Conservation (phyloP, 2,888 invertebrate genomes). For the Steromphala cineraria region DNA sequence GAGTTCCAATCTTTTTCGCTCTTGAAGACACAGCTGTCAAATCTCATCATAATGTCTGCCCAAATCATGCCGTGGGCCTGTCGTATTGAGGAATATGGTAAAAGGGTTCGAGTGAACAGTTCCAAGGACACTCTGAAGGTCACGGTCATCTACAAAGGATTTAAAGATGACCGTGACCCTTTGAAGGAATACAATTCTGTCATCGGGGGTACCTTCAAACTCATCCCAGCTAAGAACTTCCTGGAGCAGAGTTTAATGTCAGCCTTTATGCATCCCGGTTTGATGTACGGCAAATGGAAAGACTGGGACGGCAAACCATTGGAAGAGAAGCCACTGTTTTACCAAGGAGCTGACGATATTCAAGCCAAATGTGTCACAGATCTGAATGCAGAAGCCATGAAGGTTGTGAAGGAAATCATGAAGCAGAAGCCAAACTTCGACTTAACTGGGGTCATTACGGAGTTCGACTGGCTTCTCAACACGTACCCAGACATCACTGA, state of each 20-base stretch:
- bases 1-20: conserved; percentile 53
- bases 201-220: conserved; percentile 48
- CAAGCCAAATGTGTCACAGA: conserved; percentile 50
- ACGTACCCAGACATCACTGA: conserved; percentile 32
- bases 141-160: conserved; percentile 43
- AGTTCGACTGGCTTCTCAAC: conserved; percentile 55
- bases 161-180: conserved; percentile 32
- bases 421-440: conserved; percentile 42
- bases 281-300: conserved; percentile 61
- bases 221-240: conserved; percentile 52
- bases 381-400: conserved; percentile 58
- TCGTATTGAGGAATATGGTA: conserved; percentile 55
- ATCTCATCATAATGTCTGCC: conserved; percentile 45
- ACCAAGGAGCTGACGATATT: conserved; percentile 58
- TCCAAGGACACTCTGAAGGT: conserved; percentile 52
- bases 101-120: conserved; percentile 53
- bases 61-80: conserved; percentile 66
- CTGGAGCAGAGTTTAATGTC: conserved; percentile 59
- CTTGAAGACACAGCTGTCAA: conserved; percentile 41
- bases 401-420: conserved; percentile 50
- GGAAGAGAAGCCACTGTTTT: conserved; percentile 55
- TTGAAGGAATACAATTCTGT: conserved; percentile 46
- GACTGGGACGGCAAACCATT: conserved; percentile 59
- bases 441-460: conserved; percentile 50
- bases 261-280: conserved; percentile 59